A percentile compares a stretch with the other conserved stretches of the same genome.
Evolutionary conservation across 2,888 invertebrate species (phyloP).

Genomic region (Cetonia aurata): DNA sequence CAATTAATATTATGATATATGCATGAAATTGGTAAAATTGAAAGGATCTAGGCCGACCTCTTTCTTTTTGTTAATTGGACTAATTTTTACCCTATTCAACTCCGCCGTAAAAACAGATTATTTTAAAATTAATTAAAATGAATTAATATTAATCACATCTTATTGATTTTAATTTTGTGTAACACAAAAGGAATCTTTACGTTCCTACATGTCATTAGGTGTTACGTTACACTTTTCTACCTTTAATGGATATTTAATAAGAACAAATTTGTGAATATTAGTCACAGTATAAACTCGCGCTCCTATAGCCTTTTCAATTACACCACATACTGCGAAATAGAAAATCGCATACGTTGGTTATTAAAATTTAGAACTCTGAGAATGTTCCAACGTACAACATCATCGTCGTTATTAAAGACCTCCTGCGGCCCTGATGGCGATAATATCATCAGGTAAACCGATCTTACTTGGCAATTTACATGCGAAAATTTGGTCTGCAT

Average conservation of each 20-base stretch:
- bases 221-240: not conserved
- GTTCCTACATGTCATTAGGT: not conserved
- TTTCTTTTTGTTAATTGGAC: too few species aligned
- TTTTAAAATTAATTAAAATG: too few species aligned
- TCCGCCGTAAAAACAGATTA: too few species aligned
- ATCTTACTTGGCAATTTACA: slow-evolving; percentile 19
- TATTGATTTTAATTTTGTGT: too few species aligned
- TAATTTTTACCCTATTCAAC: too few species aligned
- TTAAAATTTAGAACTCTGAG: slow-evolving; percentile 18
- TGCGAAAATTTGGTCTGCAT: slow-evolving; percentile 33
- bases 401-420: slow-evolving; percentile 16
- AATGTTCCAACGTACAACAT: slow-evolving; percentile 19
- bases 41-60: too few species aligned
- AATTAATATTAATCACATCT: too few species aligned
- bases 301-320: not conserved
- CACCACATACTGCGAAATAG: slow-evolving; percentile 25
- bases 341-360: slow-evolving; percentile 34
- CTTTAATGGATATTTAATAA: not conserved
- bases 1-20: too few species aligned
- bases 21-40: too few species aligned
- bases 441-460: slow-evolving; percentile 34
- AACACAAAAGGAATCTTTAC: not conserved
- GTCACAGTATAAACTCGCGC: not conserved
- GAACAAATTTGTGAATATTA: slow-evolving; percentile 1
- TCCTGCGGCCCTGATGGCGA: slow-evolving; percentile 25